Evolutionary conservation across 2,888 invertebrate species (phyloP), one percentile per base, ranked within the genome.

Genomic region (Phaedon cochleariae): DNA sequence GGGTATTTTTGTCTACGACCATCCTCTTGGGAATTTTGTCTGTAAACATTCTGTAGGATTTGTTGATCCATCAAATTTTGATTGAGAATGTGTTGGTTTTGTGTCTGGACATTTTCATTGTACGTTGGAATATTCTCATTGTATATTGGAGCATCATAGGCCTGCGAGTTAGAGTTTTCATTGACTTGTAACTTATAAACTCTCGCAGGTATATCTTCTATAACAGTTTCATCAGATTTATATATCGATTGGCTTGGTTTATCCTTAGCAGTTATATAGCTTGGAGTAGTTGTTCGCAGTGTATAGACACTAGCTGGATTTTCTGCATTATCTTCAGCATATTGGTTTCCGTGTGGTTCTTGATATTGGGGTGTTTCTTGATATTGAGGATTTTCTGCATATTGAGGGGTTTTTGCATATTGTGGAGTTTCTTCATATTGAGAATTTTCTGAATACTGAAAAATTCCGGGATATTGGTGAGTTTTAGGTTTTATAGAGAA

Each of bases 401-500:
- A 55, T 17, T 52, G 53, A 41, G 73, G 12, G 2, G n/a, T 17
- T n/a, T 17, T 26, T n/a, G 52, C 17, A n/a, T 26, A 37, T 67
- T 55, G 48, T 72, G 64, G 0, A 78, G 75, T 37, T 37, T 48
- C 59, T 48, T 20, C 61, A 34, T 60, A 64, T 60, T 64, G 59
- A 64, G 61, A 62, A 57, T 51, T 58, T 51, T 52, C 48, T 20
- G 59, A 58, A 52, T 52, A 21, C 31, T 53, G 66, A 34, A 54
- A 18, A 34, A 34, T 45, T 53, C 26, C 37, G 29, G 63, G 37
- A 62, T 52, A 45, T 48, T 61, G 59, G 22, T 58, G 31, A 45
- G 64, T 69, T 10, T 65, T 59, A 21, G 72, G 66, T 41, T 71
- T 69, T 9, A 66, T 65, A 17, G 75, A 70, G 72, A 80, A 81